phyloP scores from a whole-genome alignment of 2,113 vertebrate genomes.

The Protomyctophum bolini region DNA sequence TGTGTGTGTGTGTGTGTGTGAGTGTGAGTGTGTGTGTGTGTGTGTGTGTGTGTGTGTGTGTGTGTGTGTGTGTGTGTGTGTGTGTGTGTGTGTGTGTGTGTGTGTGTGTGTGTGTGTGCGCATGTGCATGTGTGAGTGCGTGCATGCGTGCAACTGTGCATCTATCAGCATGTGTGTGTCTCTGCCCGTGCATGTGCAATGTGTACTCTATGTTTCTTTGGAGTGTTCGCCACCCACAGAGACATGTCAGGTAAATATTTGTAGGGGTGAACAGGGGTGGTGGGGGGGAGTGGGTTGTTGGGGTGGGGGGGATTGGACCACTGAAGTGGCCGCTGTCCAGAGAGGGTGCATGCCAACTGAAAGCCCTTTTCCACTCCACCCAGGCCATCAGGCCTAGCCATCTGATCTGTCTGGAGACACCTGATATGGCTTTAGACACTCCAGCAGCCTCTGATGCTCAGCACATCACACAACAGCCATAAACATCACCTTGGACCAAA shows the following conservation, averaged over 20 bases:
- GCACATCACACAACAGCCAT: constrained; percentile 45
- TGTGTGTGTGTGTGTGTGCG: constrained; percentile 49
- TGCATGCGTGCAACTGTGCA: no score
- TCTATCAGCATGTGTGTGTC: constrained; percentile 12
- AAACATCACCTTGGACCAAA: constrained; percentile 73
- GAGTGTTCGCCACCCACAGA: constrained; percentile 78
- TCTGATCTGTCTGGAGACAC: constrained; percentile 69
- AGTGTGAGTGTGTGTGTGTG: constrained; percentile 50
- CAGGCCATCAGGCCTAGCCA: constrained; percentile 21
- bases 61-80: neutral
- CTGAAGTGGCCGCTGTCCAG: constrained; percentile 69
- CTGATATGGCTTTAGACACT: constrained; percentile 69
- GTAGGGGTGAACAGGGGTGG: constrained; percentile 15
- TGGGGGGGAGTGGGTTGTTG: constrained; percentile 24
- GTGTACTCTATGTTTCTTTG: constrained; percentile 52
- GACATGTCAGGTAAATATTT: constrained; percentile 77
- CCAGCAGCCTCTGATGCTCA: constrained; percentile 58
- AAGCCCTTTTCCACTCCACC: constrained; percentile 44
- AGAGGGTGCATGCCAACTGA: constrained; percentile 64
- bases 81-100: constrained; percentile 8
- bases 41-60: neutral
- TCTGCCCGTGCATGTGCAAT: neutral
- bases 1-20: constrained; percentile 42
- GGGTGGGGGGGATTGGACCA: no score
- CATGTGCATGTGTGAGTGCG: neutral